Evolutionary conservation across 2,888 invertebrate genomes (phyloP).

Genomic region (Achlya flavicornis): DNA sequence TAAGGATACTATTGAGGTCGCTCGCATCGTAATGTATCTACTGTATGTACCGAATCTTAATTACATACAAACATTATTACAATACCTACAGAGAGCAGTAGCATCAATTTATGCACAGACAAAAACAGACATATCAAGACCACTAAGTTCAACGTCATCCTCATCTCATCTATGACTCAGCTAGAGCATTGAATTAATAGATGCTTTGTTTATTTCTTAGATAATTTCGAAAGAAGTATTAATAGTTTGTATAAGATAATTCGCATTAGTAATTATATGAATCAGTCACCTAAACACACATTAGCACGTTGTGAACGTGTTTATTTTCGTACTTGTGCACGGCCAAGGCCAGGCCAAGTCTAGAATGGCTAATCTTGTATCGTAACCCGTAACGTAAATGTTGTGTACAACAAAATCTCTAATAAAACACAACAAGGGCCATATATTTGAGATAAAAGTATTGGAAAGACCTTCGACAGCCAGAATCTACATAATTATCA

Average conservation of each 20-base stretch:
- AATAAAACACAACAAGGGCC: not conserved
- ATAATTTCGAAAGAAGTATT: not conserved
- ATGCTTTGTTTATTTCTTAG: not conserved
- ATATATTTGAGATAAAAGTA: not conserved
- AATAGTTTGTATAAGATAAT: not conserved
- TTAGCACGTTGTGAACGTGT: constrained; percentile 13
- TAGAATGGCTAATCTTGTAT: constrained; percentile 17
- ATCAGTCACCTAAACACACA: constrained; percentile 5
- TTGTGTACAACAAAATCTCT: not conserved
- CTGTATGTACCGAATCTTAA: constrained; percentile 21
- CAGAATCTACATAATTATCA: not conserved
- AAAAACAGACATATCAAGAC: too few relatives aligned
- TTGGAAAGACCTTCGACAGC: not conserved
- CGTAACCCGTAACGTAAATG: constrained; percentile 3
- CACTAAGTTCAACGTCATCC: too few relatives aligned
- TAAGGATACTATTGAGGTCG: constrained; percentile 35
- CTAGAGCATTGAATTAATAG: not conserved
- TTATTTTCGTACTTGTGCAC: constrained; percentile 40
- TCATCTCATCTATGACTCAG: too few relatives aligned
- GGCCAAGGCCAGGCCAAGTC: constrained; percentile 45
- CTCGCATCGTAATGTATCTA: constrained; percentile 22
- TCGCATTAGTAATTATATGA: not conserved
- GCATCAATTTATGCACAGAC: too few relatives aligned
- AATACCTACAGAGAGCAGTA: too few relatives aligned
- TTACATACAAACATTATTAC: not conserved